Conservation (phyloP, 2,113 vertebrate species). For the Brienomyrus longianalis region DNA sequence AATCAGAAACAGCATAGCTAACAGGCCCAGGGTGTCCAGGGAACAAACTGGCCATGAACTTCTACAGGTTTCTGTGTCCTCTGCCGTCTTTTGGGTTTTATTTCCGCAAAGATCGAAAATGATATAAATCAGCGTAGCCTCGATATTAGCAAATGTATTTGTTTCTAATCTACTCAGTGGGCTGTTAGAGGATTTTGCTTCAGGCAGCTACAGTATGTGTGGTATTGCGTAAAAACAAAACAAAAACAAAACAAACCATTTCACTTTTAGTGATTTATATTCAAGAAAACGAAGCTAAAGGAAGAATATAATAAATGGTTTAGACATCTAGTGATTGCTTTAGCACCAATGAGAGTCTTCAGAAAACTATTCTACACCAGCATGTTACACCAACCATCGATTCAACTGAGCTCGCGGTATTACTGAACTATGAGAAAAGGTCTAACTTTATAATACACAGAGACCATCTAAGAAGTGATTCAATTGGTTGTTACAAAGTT, state of each 20-base stretch:
- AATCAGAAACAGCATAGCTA: neutral
- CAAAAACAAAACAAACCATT: neutral
- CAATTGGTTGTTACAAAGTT: neutral
- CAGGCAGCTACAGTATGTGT: neutral
- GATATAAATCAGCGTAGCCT: neutral
- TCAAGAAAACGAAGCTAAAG: neutral
- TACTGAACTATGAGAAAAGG: neutral
- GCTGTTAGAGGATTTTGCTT: neutral
- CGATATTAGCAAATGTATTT: neutral
- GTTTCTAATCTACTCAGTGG: neutral
- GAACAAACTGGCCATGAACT: neutral
- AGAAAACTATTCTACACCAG: neutral
- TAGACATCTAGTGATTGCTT: neutral
- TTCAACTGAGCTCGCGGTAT: neutral
- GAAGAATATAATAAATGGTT: neutral
- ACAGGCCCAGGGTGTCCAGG: neutral
- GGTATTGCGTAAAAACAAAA: neutral
- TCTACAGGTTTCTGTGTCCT: neutral
- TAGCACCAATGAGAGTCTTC: neutral
- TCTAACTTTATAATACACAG: neutral
- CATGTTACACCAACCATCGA: neutral
- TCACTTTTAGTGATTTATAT: neutral
- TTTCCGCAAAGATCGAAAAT: neutral
- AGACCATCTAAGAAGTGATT: neutral
- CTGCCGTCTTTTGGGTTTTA: neutral